Evolutionary conservation across 2,113 vertebrate species (phyloP).

Genomic region (Sus scrofa): T2T-Sscrofa CM000817.6:43871501-43872000

Average conservation of each 20-base stretch:
- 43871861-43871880: constrained; percentile 94
- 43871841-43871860: constrained; percentile 95
- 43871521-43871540: constrained; percentile 95
- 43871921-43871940: constrained; percentile 86
- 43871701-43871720: constrained; percentile 90
- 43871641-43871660: constrained; percentile 93
- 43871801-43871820: constrained; percentile 98
- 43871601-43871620: constrained; percentile 95
- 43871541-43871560: constrained; percentile 96
- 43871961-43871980: constrained; percentile 76
- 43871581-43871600: constrained; percentile 97
- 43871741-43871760: constrained; percentile 93
- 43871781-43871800: constrained; percentile 93
- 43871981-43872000: constrained; percentile 67
- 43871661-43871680: constrained; percentile 91
- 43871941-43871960: constrained; percentile 81
- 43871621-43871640: constrained; percentile 93
- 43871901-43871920: constrained; percentile 95
- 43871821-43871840: constrained; percentile 98
- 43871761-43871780: constrained; percentile 95
- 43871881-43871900: constrained; percentile 91
- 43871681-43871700: constrained; percentile 90
- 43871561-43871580: constrained; percentile 95
- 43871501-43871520: constrained; percentile 97
- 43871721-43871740: constrained; percentile 91